Evolutionary conservation across 2,113 vertebrate species (phyloP).

Genomic region (Rousettus leschenaultii): DNA sequence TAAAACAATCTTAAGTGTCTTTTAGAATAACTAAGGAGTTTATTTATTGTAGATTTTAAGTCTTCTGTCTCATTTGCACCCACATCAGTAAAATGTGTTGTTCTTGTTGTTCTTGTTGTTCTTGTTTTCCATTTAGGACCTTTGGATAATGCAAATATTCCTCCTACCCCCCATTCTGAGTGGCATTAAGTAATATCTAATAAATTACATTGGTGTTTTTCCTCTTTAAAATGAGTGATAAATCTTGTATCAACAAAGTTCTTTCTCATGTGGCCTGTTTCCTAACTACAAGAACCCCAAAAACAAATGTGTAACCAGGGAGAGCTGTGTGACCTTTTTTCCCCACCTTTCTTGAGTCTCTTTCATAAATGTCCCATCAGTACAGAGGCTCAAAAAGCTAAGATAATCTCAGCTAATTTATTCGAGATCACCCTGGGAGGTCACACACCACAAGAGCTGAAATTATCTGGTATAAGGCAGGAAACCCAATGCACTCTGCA

Average conservation of each 20-base stretch:
- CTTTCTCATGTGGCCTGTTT: background rate
- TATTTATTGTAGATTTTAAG: background rate
- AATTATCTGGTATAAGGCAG: background rate
- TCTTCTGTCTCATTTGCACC: background rate
- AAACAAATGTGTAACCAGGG: background rate
- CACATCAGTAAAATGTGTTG: background rate
- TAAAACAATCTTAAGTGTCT: background rate
- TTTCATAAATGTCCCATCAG: background rate
- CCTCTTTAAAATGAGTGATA: background rate
- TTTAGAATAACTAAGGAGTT: background rate
- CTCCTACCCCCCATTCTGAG: background rate
- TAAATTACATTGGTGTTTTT: background rate
- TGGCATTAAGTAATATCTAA: background rate
- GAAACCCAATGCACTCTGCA: background rate
- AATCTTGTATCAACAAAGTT: background rate
- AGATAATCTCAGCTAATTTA: background rate
- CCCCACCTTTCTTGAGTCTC: background rate
- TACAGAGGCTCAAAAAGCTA: background rate
- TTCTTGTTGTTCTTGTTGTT: background rate
- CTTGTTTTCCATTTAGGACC: background rate
- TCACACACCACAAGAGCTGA: background rate
- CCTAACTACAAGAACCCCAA: background rate
- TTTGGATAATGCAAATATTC: background rate
- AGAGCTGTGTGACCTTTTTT: background rate
- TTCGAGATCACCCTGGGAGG: background rate